phyloP scores from a whole-genome alignment of 2,797 vertebrate species.

The Podarcis siculus region DNA sequence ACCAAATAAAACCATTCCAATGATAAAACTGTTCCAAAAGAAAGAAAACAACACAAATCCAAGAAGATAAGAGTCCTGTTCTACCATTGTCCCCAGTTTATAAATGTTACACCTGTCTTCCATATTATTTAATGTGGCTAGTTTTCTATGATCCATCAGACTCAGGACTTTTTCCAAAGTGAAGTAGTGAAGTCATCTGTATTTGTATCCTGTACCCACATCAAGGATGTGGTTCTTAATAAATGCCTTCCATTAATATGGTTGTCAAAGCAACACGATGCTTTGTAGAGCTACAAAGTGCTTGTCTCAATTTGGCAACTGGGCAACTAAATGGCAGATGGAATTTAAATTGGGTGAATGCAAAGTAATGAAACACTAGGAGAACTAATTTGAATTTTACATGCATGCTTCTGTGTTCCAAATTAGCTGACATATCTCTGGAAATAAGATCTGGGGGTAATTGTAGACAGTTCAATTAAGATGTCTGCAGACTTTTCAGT shows the following conservation, averaged over 20 bases:
- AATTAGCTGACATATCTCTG: conserved; percentile 49
- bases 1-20: too few relatives aligned
- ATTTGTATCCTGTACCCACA: background rate
- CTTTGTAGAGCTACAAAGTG: conserved; percentile 25
- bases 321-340: conserved; percentile 25
- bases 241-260: conserved; percentile 13
- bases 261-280: background rate
- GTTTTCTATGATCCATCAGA: conserved; percentile 10
- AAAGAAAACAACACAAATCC: background rate
- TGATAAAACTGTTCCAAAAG: background rate
- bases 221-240: background rate
- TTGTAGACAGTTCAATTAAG: conserved; percentile 52
- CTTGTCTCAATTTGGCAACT: conserved; percentile 32
- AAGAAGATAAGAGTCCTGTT: background rate
- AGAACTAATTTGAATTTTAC: conserved; percentile 53
- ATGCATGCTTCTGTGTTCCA: conserved; percentile 43
- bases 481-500: conserved; percentile 42
- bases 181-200: background rate
- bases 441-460: conserved; percentile 46
- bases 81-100: background rate
- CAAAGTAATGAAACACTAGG: conserved; percentile 47
- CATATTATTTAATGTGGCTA: background rate
- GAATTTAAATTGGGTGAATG: conserved; percentile 42
- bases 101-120: conserved; percentile 3
- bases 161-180: background rate